phyloP scores from a whole-genome alignment of 2,888 invertebrate species.

The Eupithecia tripunctaria region DNA sequence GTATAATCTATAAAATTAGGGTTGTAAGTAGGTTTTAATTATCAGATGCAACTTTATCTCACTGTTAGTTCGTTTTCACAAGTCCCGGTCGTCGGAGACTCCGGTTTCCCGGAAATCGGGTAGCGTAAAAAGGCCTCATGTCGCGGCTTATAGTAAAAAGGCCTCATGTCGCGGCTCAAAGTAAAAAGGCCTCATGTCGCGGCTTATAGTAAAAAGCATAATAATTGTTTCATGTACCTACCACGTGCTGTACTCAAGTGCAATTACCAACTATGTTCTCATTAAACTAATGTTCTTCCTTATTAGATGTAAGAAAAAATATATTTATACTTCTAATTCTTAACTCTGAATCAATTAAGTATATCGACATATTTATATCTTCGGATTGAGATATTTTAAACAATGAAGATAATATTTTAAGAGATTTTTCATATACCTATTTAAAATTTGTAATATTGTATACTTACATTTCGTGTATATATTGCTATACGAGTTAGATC shows the following conservation, averaged over 20 bases:
- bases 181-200: slow-evolving; percentile 17
- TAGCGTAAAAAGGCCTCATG: neutral
- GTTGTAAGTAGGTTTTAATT: slow-evolving; percentile 29
- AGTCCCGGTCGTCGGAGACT: too few species aligned
- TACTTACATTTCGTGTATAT: slow-evolving; percentile 73
- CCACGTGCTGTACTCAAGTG: slow-evolving; percentile 18
- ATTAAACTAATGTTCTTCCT: slow-evolving; percentile 77
- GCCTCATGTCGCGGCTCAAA: too few species aligned
- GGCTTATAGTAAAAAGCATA: slow-evolving; percentile 48
- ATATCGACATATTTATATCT: slow-evolving; percentile 63
- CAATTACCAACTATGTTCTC: slow-evolving; percentile 60
- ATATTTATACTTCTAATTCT: slow-evolving; percentile 68
- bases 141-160: slow-evolving; percentile 38
- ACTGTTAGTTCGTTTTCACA: slow-evolving; percentile 18
- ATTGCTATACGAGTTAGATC: slow-evolving; percentile 71
- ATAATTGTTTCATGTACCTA: slow-evolving; percentile 51
- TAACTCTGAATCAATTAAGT: slow-evolving; percentile 65
- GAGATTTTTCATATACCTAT: slow-evolving; percentile 80
- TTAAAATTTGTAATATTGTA: slow-evolving; percentile 66
- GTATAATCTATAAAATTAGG: slow-evolving; percentile 24
- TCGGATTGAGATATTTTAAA: slow-evolving; percentile 62
- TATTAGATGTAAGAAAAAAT: slow-evolving; percentile 70
- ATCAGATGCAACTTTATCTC: slow-evolving; percentile 31
- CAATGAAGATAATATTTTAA: slow-evolving; percentile 82
- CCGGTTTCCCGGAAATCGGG: too few species aligned